Evolutionary conservation across 2,888 invertebrate genomes (phyloP).

Genomic region (Proisotoma minuta): DNA sequence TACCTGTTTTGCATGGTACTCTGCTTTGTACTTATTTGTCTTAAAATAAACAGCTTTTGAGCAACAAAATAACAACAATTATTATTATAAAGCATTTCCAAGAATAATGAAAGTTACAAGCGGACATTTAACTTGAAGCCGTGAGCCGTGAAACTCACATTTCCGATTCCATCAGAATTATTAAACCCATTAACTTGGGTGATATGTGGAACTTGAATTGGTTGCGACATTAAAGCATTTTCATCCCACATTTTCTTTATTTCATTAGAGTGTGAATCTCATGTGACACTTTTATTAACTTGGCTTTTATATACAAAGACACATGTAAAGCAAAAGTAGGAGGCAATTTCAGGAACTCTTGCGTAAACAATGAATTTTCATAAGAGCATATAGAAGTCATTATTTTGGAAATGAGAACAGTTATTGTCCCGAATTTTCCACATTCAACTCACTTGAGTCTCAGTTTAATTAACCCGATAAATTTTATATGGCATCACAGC

Average conservation of each 20-base stretch:
- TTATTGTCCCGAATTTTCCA: neutral
- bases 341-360: constrained; percentile 1
- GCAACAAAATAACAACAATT: too few relatives aligned
- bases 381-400: constrained; percentile 12
- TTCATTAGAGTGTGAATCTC: neutral
- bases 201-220: neutral
- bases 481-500: too few relatives aligned
- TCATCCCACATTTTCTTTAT: neutral
- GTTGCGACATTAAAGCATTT: too few relatives aligned
- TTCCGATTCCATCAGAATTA: constrained; percentile 3
- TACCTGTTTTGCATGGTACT: too few relatives aligned
- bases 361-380: constrained; percentile 18
- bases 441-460: neutral
- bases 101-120: too few relatives aligned
- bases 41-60: too few relatives aligned
- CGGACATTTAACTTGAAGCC: too few relatives aligned
- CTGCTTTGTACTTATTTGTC: too few relatives aligned
- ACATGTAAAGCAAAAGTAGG: neutral
- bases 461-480: constrained; percentile 14
- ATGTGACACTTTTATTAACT: neutral
- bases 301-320: neutral
- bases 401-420: constrained; percentile 10
- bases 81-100: too few relatives aligned
- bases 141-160: constrained; percentile 12
- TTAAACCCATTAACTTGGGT: constrained; percentile 7